phyloP scores from a whole-genome alignment of 1,140 invertebrate species.

The Cyrtorhinus lividipennis region DNA sequence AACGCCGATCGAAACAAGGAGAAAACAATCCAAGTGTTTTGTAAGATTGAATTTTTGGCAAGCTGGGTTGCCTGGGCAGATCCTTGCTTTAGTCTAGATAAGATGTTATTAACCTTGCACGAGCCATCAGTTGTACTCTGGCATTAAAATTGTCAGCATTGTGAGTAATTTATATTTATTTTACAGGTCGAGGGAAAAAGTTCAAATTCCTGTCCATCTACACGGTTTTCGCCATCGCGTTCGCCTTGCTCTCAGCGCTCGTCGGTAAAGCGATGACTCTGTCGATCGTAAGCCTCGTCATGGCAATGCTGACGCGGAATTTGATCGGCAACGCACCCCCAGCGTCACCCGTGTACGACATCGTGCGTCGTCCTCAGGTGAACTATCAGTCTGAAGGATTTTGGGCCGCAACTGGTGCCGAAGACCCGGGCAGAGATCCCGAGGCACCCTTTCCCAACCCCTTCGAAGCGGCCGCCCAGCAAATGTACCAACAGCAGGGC shows the following conservation, averaged over 20 bases:
- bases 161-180: neutral
- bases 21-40: no score
- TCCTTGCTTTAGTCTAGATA: no score
- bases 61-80: no score
- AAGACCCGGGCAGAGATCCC: neutral
- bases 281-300: constrained; percentile 12
- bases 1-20: no score
- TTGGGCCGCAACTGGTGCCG: neutral
- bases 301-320: constrained; percentile 2
- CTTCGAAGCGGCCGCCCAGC: neutral
- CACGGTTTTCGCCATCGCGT: constrained; percentile 14
- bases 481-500: neutral
- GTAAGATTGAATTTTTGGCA: no score
- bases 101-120: no score
- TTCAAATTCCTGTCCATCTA: constrained; percentile 16
- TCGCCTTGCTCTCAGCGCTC: constrained; percentile 13
- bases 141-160: no score
- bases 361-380: constrained; percentile 14
- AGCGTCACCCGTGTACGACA: constrained; percentile 9
- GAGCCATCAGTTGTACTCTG: no score
- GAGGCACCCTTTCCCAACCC: neutral
- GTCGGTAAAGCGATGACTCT: constrained; percentile 18
- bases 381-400: neutral
- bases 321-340: constrained; percentile 1
- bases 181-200: constrained; percentile 11